A percentile compares a stretch with the other conserved stretches of the same genome.
These are phyloP conservation scores for Gastrophryne carolinensis DNA, from an alignment of 2,797 vertebrate genomes.

Conservation along the genomic window DNA sequence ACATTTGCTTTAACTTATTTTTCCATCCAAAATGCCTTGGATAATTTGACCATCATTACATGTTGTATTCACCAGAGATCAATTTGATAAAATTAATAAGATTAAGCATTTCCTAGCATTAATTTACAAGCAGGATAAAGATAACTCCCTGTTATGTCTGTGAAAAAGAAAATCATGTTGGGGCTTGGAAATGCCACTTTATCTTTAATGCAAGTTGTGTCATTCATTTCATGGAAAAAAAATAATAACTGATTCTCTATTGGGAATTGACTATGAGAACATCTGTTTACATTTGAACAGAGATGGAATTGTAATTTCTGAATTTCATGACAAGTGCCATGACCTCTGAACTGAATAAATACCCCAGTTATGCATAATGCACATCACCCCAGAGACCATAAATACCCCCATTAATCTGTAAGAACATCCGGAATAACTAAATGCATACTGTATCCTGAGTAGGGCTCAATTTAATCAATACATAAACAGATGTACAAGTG, in stretches of 20 bases:
- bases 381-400: no score
- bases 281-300: no score
- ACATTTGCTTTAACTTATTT: background rate
- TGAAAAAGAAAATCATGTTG: constrained; percentile 15
- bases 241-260: background rate
- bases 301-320: no score
- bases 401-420: no score
- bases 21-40: background rate
- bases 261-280: background rate
- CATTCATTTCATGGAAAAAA: background rate
- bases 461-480: no score
- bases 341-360: no score
- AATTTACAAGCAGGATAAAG: constrained; percentile 10
- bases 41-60: constrained; percentile 25
- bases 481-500: no score
- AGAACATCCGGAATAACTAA: no score
- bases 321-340: no score
- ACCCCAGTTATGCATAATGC: no score
- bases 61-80: constrained; percentile 20
- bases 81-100: constrained; percentile 28
- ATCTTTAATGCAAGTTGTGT: background rate
- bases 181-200: background rate
- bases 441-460: no score
- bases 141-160: constrained; percentile 18
- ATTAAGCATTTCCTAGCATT: constrained; percentile 15